Evolutionary conservation across 2,113 vertebrate genomes (phyloP).

Genomic region (Cavia aperea): DNA sequence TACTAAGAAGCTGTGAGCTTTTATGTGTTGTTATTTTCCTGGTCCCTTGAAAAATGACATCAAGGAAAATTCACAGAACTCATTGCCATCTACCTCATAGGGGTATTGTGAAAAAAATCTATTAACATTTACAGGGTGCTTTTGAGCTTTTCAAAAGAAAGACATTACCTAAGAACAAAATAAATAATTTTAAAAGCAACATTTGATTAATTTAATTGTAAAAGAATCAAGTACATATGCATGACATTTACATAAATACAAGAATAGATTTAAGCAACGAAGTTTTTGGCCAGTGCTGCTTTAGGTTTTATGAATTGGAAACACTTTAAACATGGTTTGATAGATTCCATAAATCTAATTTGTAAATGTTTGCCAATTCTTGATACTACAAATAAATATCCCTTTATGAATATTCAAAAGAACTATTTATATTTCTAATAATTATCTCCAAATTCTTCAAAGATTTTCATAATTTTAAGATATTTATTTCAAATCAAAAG

Average conservation of each 20-base stretch:
- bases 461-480: constrained; percentile 9
- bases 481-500: constrained; percentile 50
- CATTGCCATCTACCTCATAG: neutral
- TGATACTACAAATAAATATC: constrained; percentile 47
- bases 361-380: neutral
- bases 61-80: constrained; percentile 39
- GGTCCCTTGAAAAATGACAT: constrained; percentile 53
- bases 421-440: constrained; percentile 41
- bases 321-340: constrained; percentile 40
- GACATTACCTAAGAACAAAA: constrained; percentile 55
- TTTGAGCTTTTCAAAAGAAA: constrained; percentile 54
- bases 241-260: constrained; percentile 34
- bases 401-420: constrained; percentile 7
- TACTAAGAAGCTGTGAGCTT: constrained; percentile 24
- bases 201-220: constrained; percentile 52
- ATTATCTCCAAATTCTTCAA: constrained; percentile 16
- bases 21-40: constrained; percentile 39
- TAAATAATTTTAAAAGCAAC: constrained; percentile 48
- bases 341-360: constrained; percentile 19
- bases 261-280: constrained; percentile 39
- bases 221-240: constrained; percentile 42
- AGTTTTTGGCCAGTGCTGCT: neutral
- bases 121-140: constrained; percentile 57
- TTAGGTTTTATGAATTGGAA: constrained; percentile 45
- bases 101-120: constrained; percentile 56